Evolutionary conservation across 2,113 vertebrate species (phyloP), one percentile per base, ranked within the genome.

Genomic region (Cryptomyrus ogoouensis): DNA sequence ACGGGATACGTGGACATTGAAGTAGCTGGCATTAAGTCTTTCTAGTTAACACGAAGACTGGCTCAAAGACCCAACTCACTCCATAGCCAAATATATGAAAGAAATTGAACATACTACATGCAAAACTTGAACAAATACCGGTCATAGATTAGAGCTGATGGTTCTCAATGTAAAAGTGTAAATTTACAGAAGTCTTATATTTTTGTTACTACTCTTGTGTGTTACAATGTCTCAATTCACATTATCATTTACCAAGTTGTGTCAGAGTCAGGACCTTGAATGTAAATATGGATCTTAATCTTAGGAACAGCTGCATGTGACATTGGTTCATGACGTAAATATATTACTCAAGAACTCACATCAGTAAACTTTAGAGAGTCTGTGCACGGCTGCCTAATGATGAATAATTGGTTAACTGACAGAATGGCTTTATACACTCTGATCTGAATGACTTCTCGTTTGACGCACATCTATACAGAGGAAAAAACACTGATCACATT

Each of bases 231-330:
- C 27, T 52, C 10, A 24, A 47, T n/a, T 86, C 44, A 52, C 24
- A 35, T 87, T 21, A 15, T 17, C 85, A 87, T 87, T 50, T 87
- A 52, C 3, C 85, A 87, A 35, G 85, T 19, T 53, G 27, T 52
- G 47, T 52, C 12, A 87, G 44, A 88, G 31, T 24, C 58, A 56
- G 56, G 87, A 24, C 21, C 39, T 35, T n/a, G 56, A 88, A 66
- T 88, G 87, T 88, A 88, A 88, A 88, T 88, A 62, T 62, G 53
- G 24, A 62, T 50, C 56, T 88, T 66, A n/a, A 44, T 56, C 31
- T n/a, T 39, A 42, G 87, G 87, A 66, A 35, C 87, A 88, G 87
- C 52, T 88, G 56, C 56, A 24, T 13, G 39, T 66, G 39, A 50
- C 42, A 58, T 62, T 7, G 53, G 35, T 44, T 35, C 39, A 17